phyloP scores from a whole-genome alignment of 2,113 vertebrate species.

The Campylorhamphus procurvoides region DNA sequence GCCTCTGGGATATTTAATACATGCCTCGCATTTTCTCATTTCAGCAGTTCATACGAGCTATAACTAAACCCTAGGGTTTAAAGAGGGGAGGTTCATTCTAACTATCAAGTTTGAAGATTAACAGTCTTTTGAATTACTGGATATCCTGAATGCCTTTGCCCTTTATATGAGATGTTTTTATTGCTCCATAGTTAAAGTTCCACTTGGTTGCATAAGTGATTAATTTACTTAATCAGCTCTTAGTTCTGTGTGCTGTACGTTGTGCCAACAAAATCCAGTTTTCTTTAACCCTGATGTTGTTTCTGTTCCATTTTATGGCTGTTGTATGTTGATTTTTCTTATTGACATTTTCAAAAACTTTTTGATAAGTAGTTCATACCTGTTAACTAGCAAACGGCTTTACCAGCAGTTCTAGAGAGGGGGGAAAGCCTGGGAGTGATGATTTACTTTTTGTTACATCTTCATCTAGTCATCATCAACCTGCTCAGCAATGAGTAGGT shows the following conservation, averaged over 20 bases:
- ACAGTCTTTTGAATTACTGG: slow-evolving; percentile 60
- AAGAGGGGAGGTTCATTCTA: slow-evolving; percentile 53
- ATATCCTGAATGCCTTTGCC: slow-evolving; percentile 55
- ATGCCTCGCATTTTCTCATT: slow-evolving; percentile 68
- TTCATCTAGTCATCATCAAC: accelerated
- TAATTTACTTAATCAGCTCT: slow-evolving; percentile 57
- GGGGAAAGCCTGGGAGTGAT: not conserved
- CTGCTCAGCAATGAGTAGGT: not conserved
- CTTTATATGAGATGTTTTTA: slow-evolving; percentile 60
- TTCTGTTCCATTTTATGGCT: not conserved
- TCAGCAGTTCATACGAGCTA: slow-evolving; percentile 59
- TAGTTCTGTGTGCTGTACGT: not conserved
- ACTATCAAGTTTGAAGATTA: slow-evolving; percentile 68
- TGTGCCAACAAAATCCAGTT: slow-evolving; percentile 15
- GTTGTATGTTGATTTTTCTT: not conserved
- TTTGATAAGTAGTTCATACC: not conserved
- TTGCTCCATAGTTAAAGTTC: slow-evolving; percentile 61
- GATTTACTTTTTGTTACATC: not conserved
- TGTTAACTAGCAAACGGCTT: not conserved
- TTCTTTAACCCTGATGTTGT: not conserved
- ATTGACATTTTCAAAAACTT: not conserved
- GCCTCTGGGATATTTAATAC: slow-evolving; percentile 70
- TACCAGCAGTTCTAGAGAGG: not conserved
- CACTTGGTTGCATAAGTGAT: slow-evolving; percentile 62
- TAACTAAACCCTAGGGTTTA: slow-evolving; percentile 55